Percentiles rank a stretch among this genome's conserved stretches.
phyloP scores from a whole-genome alignment of 2,888 invertebrate species.

The Nomada flava region DNA sequence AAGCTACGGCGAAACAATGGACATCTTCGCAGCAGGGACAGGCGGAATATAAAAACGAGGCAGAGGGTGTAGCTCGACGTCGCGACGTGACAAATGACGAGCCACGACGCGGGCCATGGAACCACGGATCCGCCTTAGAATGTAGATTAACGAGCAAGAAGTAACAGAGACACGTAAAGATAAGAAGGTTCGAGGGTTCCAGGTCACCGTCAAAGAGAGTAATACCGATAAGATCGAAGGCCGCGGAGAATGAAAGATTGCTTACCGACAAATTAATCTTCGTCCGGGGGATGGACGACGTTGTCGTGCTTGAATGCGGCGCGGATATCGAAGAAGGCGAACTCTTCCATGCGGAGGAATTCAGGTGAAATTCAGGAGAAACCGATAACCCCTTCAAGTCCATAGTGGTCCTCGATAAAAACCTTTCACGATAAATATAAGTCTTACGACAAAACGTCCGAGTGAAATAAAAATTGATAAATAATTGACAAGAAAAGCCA shows the following conservation, averaged over 20 bases:
- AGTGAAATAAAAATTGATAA: no score
- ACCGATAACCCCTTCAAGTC: not conserved
- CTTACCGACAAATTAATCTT: conserved; percentile 16
- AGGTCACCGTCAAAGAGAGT: conserved; percentile 31
- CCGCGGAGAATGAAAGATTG: not conserved
- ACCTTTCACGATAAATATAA: no score
- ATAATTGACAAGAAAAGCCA: not conserved
- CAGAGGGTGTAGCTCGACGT: not conserved
- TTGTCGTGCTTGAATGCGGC: not conserved
- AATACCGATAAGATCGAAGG: conserved; percentile 16
- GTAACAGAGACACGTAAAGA: conserved; percentile 22
- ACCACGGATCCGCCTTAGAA: conserved; percentile 51
- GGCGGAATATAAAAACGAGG: not conserved
- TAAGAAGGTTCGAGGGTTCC: conserved; percentile 54
- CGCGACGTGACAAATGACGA: conserved; percentile 47
- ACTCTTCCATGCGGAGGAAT: not conserved
- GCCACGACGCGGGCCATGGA: conserved; percentile 29
- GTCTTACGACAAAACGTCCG: no score
- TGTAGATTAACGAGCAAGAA: conserved; percentile 64
- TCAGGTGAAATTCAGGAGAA: not conserved
- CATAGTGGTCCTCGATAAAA: no score
- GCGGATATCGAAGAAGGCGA: not conserved
- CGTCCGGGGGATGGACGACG: not conserved
- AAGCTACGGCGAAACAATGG: not conserved
- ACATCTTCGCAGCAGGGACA: not conserved